Evolutionary conservation across 1,140 invertebrate genomes (phyloP), one percentile per base, ranked within the genome.

Genomic region (Diorhabda carinulata): DNA sequence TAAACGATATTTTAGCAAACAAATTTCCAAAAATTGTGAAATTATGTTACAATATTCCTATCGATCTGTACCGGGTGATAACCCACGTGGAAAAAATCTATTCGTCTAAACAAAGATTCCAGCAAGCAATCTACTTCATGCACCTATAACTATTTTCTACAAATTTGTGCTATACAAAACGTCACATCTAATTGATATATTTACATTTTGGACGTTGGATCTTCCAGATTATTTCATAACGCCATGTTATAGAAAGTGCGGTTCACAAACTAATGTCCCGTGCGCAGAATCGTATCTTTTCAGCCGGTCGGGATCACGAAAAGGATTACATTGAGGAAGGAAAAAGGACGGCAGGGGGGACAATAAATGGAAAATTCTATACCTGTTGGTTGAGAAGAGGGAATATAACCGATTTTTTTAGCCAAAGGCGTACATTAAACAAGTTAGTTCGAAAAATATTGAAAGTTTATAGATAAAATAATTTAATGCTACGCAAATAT

Each of bases 141-240:
- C 61, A 62, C 43, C 10, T 43, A 41, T 44, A 62, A 43, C 61
- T 9, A 7, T 6, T 43, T n/a, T 43, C 43, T 62, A 5, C 61
- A 10, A 10, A 43, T 10, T 43, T 43, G 10, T 9, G 41, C 43
- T 43, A 43, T 10, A n/a, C 43, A n/a, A 4, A 62, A n/a, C 8
- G 43, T 10, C 42, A 43, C 6, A n/a, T 43, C 61, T 42, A 43
- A 5, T 62, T 62, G 5, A 43, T 8, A 52, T 62, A 62, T 62
- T 62, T 62, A 62, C 61, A 44, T 62, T 62, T 59, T 62, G 43
- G 43, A 10, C 43, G 7, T n/a, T 43, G 8, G 61, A 43, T 43
- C 8, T 62, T 62, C 43, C 43, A 62, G 41, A 43, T 8, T 10
- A 62, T 44, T 62, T 62, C 61, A 62, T 62, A 62, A 62, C 61